Percentiles rank a stretch among this genome's conserved stretches.
Evolutionary conservation across 1,140 invertebrate genomes (phyloP).

Genomic region (Zaprionus ghesquierei): DNA sequence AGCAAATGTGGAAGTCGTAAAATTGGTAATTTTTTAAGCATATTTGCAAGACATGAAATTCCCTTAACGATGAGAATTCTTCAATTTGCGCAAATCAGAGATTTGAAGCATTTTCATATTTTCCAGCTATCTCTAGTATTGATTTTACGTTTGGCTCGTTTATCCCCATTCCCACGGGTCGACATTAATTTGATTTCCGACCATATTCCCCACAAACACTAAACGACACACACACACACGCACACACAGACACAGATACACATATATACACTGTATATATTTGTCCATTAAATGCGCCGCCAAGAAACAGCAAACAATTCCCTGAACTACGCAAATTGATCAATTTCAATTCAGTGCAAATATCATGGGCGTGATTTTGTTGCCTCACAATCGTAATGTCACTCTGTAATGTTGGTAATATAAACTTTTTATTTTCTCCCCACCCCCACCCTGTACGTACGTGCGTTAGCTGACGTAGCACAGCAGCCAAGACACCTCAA

Average conservation of each 20-base stretch:
- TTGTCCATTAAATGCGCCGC: constrained; percentile 70
- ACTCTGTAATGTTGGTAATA: constrained; percentile 56
- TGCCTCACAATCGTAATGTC: constrained; percentile 55
- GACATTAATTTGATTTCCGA: constrained; percentile 65
- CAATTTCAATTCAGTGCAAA: constrained; percentile 79
- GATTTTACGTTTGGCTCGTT: constrained; percentile 10
- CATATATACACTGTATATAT: constrained; percentile 15
- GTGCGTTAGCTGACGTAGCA: background rate
- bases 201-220: constrained; percentile 13
- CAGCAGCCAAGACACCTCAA: background rate
- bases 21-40: background rate
- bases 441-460: background rate
- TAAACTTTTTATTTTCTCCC: constrained; percentile 62
- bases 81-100: background rate
- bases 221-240: constrained; percentile 1
- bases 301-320: constrained; percentile 65
- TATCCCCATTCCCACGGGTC: constrained; percentile 34
- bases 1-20: background rate
- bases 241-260: background rate
- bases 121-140: background rate
- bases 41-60: background rate
- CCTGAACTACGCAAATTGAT: constrained; percentile 76
- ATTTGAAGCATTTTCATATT: constrained; percentile 3
- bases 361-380: constrained; percentile 74
- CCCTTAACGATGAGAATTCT: background rate